Conservation (phyloP, 2,888 invertebrate species). For the Diaperis boleti region DNA sequence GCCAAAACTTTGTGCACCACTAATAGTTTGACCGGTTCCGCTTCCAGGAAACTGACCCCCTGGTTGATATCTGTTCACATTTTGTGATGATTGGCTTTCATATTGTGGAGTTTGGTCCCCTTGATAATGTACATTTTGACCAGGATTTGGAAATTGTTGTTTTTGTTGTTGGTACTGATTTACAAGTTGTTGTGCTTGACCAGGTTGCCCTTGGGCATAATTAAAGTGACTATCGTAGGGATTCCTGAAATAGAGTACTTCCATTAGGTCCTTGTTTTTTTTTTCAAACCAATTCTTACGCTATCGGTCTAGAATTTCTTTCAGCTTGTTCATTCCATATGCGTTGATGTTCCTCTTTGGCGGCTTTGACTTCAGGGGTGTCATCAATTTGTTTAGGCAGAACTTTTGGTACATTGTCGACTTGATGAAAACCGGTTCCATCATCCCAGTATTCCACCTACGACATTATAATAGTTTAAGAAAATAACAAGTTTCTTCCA, state of each 20-base stretch:
- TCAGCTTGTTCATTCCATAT: slow-evolving; percentile 78
- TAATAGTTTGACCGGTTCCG: neutral
- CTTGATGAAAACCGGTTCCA: slow-evolving; percentile 82
- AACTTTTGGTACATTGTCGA: slow-evolving; percentile 77
- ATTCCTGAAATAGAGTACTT: slow-evolving; percentile 45
- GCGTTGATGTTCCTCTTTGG: slow-evolving; percentile 76
- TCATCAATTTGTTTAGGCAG: slow-evolving; percentile 75
- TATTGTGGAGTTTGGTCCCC: slow-evolving; percentile 38
- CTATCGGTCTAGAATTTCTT: slow-evolving; percentile 61
- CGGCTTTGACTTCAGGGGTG: slow-evolving; percentile 77
- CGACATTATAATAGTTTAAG: slow-evolving; percentile 9
- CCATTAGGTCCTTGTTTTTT: too few species aligned
- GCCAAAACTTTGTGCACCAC: neutral
- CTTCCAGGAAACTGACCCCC: slow-evolving; percentile 7
- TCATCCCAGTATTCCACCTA: slow-evolving; percentile 82
- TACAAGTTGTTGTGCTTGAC: slow-evolving; percentile 27
- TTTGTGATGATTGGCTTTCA: slow-evolving; percentile 37
- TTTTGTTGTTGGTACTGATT: slow-evolving; percentile 39
- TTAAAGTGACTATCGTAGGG: slow-evolving; percentile 55
- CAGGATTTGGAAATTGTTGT: slow-evolving; percentile 43
- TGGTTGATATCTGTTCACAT: slow-evolving; percentile 28
- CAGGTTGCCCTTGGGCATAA: slow-evolving; percentile 52
- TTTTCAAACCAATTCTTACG: slow-evolving; percentile 51
- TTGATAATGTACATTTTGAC: slow-evolving; percentile 44
- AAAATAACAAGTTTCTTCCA: neutral